A percentile compares a stretch with the other conserved stretches of the same genome.
phyloP scores from a whole-genome alignment of 2,113 vertebrate genomes.

The Perccottus glenii region DNA sequence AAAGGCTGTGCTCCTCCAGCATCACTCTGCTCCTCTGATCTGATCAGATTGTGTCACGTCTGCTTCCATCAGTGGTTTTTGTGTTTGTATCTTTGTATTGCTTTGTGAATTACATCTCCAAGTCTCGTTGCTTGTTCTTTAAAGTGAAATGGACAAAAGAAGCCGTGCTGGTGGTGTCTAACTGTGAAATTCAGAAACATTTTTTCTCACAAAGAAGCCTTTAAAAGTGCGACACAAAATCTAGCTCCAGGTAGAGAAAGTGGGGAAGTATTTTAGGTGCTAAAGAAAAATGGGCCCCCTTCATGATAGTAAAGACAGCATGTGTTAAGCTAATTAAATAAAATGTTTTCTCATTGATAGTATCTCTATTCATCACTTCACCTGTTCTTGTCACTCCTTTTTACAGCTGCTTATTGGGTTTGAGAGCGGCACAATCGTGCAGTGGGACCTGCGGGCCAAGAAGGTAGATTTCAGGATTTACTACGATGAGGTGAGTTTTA shows the following conservation, averaged over 20 bases:
- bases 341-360: neutral
- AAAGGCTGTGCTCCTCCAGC: constrained; percentile 20
- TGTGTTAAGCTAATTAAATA: neutral
- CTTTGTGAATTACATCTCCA: too few relatives aligned
- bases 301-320: neutral
- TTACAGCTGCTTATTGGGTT: constrained; percentile 93
- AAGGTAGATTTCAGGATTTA: constrained; percentile 94
- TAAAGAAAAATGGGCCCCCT: neutral
- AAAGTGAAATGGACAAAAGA: constrained; percentile 6
- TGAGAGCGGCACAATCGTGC: constrained; percentile 94
- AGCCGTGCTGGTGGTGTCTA: neutral
- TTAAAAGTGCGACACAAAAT: constrained; percentile 2
- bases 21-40: constrained; percentile 24
- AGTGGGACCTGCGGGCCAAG: constrained; percentile 95
- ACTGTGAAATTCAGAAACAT: neutral
- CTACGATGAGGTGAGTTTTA: constrained; percentile 92
- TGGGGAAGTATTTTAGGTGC: neutral
- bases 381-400: constrained; percentile 4
- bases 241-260: neutral
- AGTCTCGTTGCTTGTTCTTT: constrained; percentile 1
- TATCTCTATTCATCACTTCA: constrained; percentile 1
- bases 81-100: too few relatives aligned
- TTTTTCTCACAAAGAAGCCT: neutral
- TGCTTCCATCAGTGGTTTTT: constrained; percentile 14
- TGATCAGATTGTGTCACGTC: constrained; percentile 29